Base-by-base conservation (phyloP, 1,140 invertebrate species). In the Brachionus manjavacas region DNA sequence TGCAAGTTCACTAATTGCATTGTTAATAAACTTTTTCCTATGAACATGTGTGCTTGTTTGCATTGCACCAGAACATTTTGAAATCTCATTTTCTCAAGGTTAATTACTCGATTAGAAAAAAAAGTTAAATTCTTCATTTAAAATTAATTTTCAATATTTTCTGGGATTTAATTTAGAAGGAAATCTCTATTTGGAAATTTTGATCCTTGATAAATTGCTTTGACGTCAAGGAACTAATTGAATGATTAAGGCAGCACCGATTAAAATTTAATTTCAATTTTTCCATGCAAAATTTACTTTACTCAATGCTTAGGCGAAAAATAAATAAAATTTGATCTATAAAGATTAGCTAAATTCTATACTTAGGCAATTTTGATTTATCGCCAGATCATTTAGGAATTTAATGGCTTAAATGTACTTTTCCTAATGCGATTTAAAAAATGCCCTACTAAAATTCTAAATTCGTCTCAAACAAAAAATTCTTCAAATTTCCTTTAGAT, bases 51-150 rank as follows among this genome's bases (percentile, higher is more conserved):
- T 68, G 66, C 66, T 31, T 31, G 3, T 6, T 31, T 68, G 12
- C 25, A 39, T 31, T 31, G 23, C 66, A 68, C 66, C 25, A 28
- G 11, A 68, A 68, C 66, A 68, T 68, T 68, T 68, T 68, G 66
- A 68, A 68, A 68, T 68, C 66, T 68, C 66, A 68, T 68, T 28
- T 68, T 31, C 25, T 31, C 66, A 60, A 60, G 25, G 52, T 60
- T 23, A 60, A 60, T 60, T 60, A 60, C 16, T 23, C 52, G 52
- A 2, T 60, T 60, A 60, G 52, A 2, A 60, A 60, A 60, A 20
- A 60, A 60, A 60, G 52, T 60, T 60, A 20, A 20, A 20, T 60
- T 60, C 20, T 60, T 60, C 4, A 20, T 60, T 60, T 60, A 25
- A 55, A 60, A 60, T 60, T 60, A 0, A 16, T 60, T 60, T 60